These are phyloP conservation scores for Urocitellus parryii DNA, from an alignment of 2,113 vertebrate genomes.

Conservation along the genomic window DNA sequence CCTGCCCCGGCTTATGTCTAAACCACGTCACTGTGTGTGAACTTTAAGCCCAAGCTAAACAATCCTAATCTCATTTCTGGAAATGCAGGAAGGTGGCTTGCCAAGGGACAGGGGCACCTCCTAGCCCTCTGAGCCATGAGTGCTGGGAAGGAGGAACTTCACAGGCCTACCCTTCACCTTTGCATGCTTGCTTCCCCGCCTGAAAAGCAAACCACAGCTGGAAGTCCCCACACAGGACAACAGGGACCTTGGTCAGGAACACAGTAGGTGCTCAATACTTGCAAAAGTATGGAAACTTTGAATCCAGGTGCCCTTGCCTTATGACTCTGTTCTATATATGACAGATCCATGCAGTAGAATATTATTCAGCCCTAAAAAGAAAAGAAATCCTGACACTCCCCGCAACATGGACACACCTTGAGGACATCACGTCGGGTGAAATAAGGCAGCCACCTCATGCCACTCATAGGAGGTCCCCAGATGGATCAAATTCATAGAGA, in stretches of 20 bases:
- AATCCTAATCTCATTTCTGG: conserved; percentile 30
- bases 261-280: accelerated
- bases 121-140: background rate
- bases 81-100: background rate
- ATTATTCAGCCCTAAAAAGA: background rate
- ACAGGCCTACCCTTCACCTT: too few species aligned
- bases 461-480: background rate
- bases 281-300: background rate
- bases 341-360: background rate
- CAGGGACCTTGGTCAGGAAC: accelerated
- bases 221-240: background rate
- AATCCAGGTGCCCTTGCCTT: too few species aligned
- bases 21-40: background rate
- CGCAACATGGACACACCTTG: background rate
- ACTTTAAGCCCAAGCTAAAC: conserved; percentile 41
- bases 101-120: conserved; percentile 18
- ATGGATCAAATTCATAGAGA: background rate
- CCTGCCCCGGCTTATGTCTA: background rate
- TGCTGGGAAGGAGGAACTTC: background rate
- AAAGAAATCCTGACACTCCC: background rate
- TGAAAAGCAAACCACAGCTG: accelerated
- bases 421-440: background rate
- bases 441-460: too few species aligned
- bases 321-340: background rate
- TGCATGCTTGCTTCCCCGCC: accelerated